phyloP scores from a whole-genome alignment of 1,140 invertebrate genomes.

The Dolichoris vasculosae region DNA sequence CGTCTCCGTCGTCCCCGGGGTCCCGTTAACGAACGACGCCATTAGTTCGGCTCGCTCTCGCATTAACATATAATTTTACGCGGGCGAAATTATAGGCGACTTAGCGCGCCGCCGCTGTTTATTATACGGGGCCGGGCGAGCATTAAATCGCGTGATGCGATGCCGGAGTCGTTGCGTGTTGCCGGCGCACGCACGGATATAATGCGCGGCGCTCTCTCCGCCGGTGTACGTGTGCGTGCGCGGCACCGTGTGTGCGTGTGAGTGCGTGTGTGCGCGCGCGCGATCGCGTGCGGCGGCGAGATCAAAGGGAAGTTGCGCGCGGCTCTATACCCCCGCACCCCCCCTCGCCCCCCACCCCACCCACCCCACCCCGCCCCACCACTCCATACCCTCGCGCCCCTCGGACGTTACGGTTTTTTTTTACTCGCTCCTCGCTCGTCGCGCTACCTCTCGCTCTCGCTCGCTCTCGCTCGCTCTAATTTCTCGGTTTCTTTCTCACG shows the following conservation, averaged over 20 bases:
- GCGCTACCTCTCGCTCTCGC: too few species aligned
- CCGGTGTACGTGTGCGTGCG: constrained; percentile 33
- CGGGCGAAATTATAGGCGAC: constrained; percentile 61
- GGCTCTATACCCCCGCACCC: constrained; percentile 25
- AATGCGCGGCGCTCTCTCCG: background rate
- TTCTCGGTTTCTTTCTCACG: constrained; percentile 49
- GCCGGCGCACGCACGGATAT: constrained; percentile 7
- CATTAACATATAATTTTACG: constrained; percentile 64
- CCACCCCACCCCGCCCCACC: background rate
- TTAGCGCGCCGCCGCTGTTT: constrained; percentile 60
- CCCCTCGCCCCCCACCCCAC: background rate
- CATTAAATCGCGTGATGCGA: constrained; percentile 61
- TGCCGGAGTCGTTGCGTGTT: constrained; percentile 25
- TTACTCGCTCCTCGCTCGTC: constrained; percentile 49
- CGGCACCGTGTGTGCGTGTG: constrained; percentile 43
- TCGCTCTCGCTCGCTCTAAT: constrained; percentile 45
- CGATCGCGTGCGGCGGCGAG: constrained; percentile 72
- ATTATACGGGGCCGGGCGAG: constrained; percentile 61
- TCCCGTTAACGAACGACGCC: constrained; percentile 59
- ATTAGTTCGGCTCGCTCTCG: constrained; percentile 50
- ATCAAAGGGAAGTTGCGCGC: constrained; percentile 66
- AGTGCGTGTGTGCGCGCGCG: constrained; percentile 60
- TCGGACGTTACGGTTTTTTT: constrained; percentile 49
- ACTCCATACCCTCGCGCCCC: background rate
- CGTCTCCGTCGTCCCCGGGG: constrained; percentile 2